A percentile compares a stretch with the other conserved stretches of the same genome.
phyloP scores from a whole-genome alignment of 2,113 vertebrate species.

The Ophthalmolycus amberensis region DNA sequence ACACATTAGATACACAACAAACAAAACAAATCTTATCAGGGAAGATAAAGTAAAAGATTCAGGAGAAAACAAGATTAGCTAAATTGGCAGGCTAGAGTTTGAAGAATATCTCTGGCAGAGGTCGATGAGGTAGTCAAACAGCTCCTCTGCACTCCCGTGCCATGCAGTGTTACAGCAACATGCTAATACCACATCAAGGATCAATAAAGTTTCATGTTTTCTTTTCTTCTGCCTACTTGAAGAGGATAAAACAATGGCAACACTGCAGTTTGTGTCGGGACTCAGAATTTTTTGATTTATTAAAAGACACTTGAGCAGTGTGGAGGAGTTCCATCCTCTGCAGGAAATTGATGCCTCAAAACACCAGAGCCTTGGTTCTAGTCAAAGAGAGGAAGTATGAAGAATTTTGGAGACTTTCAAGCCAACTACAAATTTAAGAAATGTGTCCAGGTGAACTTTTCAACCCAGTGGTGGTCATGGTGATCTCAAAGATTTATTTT shows the following conservation, averaged over 20 bases:
- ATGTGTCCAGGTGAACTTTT: conserved; percentile 4
- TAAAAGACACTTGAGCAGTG: not conserved
- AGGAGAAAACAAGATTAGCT: too few relatives aligned
- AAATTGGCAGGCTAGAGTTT: too few relatives aligned
- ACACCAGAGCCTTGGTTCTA: not conserved
- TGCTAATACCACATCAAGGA: not conserved
- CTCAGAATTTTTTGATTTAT: not conserved
- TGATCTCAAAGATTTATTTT: not conserved
- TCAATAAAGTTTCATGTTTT: not conserved
- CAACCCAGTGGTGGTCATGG: not conserved
- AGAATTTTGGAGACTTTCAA: not conserved
- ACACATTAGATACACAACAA: not conserved
- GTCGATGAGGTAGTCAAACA: too few relatives aligned
- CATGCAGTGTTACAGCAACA: not conserved
- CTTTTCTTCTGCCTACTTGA: not conserved
- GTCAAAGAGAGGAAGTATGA: not conserved
- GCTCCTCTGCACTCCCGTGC: too few relatives aligned
- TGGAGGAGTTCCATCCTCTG: not conserved
- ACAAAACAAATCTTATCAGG: too few relatives aligned
- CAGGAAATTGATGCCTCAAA: not conserved
- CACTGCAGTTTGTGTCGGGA: not conserved
- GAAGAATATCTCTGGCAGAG: too few relatives aligned
- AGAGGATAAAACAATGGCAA: not conserved
- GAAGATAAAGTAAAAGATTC: too few relatives aligned
- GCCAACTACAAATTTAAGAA: not conserved